These are phyloP conservation scores for Cephalopterus ornatus DNA, from an alignment of 2,113 vertebrate genomes.

Conservation along the genomic window DNA sequence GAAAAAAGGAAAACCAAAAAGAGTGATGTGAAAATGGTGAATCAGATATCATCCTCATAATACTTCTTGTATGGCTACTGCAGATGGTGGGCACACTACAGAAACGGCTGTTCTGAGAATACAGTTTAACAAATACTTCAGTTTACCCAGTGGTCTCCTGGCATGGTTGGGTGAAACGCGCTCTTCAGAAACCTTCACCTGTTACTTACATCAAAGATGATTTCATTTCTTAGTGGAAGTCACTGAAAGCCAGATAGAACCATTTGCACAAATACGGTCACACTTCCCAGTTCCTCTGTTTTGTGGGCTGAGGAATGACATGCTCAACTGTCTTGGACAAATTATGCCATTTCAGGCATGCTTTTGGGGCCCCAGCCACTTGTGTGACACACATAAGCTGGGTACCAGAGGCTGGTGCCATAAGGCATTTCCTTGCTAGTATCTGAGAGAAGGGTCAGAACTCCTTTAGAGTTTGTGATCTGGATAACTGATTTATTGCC, in stretches of 20 bases:
- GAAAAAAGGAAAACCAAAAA: neutral
- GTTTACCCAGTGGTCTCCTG: neutral
- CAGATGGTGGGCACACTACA: neutral
- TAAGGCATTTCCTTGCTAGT: accelerated
- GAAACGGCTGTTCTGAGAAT: neutral
- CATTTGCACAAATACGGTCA: neutral
- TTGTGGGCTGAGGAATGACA: neutral
- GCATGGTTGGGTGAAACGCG: neutral
- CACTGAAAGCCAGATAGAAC: neutral
- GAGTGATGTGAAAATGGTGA: neutral
- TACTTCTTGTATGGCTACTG: neutral
- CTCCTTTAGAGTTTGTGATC: neutral
- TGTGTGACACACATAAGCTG: accelerated
- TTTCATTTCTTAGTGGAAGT: neutral
- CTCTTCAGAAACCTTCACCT: neutral
- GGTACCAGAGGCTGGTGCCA: neutral
- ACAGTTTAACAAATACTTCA: neutral
- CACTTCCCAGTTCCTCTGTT: neutral
- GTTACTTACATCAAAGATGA: neutral
- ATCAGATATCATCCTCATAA: neutral
- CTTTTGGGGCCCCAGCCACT: accelerated
- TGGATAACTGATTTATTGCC: neutral
- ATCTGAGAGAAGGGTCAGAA: neutral
- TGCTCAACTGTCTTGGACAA: neutral
- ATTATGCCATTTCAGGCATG: neutral